These are phyloP conservation scores for Sander lucioperca DNA, from an alignment of 2,113 vertebrate genomes.

Conservation along the genomic window DNA sequence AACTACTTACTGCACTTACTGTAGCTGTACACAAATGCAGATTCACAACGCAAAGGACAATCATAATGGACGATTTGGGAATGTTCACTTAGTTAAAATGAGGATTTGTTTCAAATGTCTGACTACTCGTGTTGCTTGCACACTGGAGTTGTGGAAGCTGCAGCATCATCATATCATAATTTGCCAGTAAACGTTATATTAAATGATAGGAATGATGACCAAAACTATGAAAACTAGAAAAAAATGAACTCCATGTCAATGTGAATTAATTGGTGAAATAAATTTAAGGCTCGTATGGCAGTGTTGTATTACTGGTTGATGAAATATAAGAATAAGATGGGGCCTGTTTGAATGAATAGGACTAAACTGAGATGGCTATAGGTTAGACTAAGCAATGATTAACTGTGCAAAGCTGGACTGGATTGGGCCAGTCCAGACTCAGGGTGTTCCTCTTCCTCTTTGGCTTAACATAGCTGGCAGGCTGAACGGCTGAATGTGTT, in stretches of 20 bases:
- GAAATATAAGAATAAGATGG: not conserved
- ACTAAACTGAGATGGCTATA: conserved; percentile 2
- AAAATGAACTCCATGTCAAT: not conserved
- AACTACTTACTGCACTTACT: not conserved
- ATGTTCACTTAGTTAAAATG: not conserved
- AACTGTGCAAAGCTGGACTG: not conserved
- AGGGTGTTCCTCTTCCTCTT: conserved; percentile 11
- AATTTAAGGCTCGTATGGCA: not conserved
- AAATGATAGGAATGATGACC: not conserved
- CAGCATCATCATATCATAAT: not conserved
- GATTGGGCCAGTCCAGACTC: not conserved
- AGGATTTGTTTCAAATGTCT: not conserved
- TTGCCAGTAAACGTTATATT: not conserved
- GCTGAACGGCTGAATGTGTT: conserved; percentile 38
- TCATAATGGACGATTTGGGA: not conserved
- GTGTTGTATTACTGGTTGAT: not conserved
- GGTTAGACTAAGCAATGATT: not conserved
- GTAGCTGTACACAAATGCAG: not conserved
- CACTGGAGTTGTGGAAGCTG: not conserved
- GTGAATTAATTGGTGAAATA: not conserved
- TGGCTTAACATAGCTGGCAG: conserved; percentile 26
- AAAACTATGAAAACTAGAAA: not conserved
- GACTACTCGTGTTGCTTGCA: not conserved
- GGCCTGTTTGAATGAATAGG: no score
- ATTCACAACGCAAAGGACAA: not conserved